Evolutionary conservation across 2,888 invertebrate genomes (phyloP), one percentile per base, ranked within the genome.

Genomic region (Pristionchus fissidentatus): DNA sequence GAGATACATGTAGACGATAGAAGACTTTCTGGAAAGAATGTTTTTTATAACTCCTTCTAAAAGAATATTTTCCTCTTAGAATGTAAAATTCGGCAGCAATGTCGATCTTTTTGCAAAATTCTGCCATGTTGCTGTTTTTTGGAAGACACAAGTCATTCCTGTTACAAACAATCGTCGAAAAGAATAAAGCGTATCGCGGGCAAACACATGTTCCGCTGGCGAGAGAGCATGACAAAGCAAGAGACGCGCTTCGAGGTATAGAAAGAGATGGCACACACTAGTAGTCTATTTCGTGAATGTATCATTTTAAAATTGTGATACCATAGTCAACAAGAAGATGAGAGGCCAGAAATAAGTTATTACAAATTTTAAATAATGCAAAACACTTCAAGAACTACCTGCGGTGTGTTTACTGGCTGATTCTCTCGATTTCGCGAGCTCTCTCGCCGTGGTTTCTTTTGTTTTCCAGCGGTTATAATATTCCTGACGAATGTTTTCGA

Each of bases 1-100:
- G 52, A 89, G 85, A 83, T 93, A 94, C 22, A 93, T 92, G 90
- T 93, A 94, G 79, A 93, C 93, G 66, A 93, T 93, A 43, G 93
- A 93, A 41, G 86, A 80, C 81, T 86, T 80, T n/a, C 83, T 83
- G 83, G 3, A 66, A 32, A 19, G 8, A 38, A 22, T 13, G 26
- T 13, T 35, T 49, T 49, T 49, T 15, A 49, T 49, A 49, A 49
- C 10, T 49, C 19, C 19, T 49, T 49, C 49, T 49, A 49, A 10
- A n/a, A n/a, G n/a, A n/a, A 70, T 5, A 22, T 55, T 22, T 38
- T 66, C 35, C 4, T 38, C 55, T 55, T 10, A 55, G 22, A 1
- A 38, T 38, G 35, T 10, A 22, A 32, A 57, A 57, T 57, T 57
- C 1, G 1, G n/a, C 22, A 57, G 8, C 22, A 3, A 26, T 57